Evolutionary conservation across 2,113 vertebrate genomes (phyloP).

Genomic region (Dipodomys stephensi): DNA sequence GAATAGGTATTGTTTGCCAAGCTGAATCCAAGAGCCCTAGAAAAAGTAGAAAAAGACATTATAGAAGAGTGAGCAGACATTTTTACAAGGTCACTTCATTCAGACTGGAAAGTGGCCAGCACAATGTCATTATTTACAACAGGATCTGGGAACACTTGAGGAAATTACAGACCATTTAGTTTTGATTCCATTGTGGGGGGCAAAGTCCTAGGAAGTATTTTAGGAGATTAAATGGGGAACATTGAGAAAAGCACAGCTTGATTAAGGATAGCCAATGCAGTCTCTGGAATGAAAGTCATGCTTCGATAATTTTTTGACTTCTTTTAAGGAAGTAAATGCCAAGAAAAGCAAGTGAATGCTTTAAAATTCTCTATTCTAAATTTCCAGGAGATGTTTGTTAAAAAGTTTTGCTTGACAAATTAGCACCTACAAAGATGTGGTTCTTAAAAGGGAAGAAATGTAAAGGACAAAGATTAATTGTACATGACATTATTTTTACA

Average conservation of each 20-base stretch:
- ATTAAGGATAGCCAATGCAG: slow-evolving; percentile 84
- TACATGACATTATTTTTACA: slow-evolving; percentile 51
- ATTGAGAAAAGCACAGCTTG: slow-evolving; percentile 88
- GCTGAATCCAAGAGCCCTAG: slow-evolving; percentile 78
- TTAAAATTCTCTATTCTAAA: slow-evolving; percentile 73
- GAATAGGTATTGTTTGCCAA: slow-evolving; percentile 80
- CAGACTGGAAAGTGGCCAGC: slow-evolving; percentile 86
- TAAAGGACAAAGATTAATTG: slow-evolving; percentile 44
- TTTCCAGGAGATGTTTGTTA: slow-evolving; percentile 75
- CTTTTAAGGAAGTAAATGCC: slow-evolving; percentile 82
- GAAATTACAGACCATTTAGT: slow-evolving; percentile 89
- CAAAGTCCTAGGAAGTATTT: slow-evolving; percentile 88
- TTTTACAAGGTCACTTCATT: slow-evolving; percentile 85
- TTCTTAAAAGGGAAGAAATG: slow-evolving; percentile 59
- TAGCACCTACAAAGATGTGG: slow-evolving; percentile 59
- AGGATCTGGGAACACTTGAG: slow-evolving; percentile 87
- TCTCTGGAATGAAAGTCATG: slow-evolving; percentile 85
- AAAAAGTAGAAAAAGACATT: slow-evolving; percentile 78
- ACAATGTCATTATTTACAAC: slow-evolving; percentile 89
- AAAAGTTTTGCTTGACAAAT: slow-evolving; percentile 75
- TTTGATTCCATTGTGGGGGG: slow-evolving; percentile 87
- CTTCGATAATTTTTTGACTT: slow-evolving; percentile 84
- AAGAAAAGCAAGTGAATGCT: slow-evolving; percentile 79
- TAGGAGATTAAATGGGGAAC: slow-evolving; percentile 87
- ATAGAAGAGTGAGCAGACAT: slow-evolving; percentile 83